A percentile compares a stretch with the other conserved stretches of the same genome.
Evolutionary conservation across 2,888 invertebrate genomes (phyloP).

Genomic region (Apamea monoglypha): DNA sequence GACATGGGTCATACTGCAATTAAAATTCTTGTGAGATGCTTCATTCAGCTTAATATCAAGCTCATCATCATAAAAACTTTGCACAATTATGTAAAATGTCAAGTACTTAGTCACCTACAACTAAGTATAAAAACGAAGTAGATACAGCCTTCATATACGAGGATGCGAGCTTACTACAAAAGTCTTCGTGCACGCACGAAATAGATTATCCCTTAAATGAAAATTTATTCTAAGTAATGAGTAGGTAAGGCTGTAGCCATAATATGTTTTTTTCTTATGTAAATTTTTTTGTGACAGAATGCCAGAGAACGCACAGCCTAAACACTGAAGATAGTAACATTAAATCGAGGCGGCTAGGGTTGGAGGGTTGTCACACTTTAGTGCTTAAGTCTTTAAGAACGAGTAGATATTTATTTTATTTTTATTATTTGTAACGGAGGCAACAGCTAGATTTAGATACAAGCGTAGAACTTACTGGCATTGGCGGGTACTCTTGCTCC

Average conservation of each 20-base stretch:
- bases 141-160: conserved; percentile 1
- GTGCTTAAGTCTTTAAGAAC: background rate
- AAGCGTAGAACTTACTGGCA: conserved; percentile 80
- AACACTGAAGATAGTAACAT: background rate
- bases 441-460: too few relatives aligned
- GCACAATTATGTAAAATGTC: conserved; percentile 44
- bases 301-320: background rate
- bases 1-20: conserved; percentile 7
- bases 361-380: too few relatives aligned
- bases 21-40: conserved; percentile 16
- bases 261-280: background rate
- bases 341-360: background rate
- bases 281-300: background rate
- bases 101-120: conserved; percentile 16
- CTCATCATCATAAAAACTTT: conserved; percentile 26
- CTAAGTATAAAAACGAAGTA: conserved; percentile 20
- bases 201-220: background rate
- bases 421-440: background rate
- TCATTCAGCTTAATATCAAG: conserved; percentile 8
- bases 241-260: background rate
- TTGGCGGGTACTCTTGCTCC: conserved; percentile 83
- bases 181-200: background rate
- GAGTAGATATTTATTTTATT: background rate
- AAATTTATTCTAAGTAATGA: background rate
- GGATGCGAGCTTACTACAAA: conserved; percentile 19